Evolutionary conservation across 2,888 invertebrate genomes (phyloP), one percentile per base, ranked within the genome.

Genomic region (Crocallis elinguaria): DNA sequence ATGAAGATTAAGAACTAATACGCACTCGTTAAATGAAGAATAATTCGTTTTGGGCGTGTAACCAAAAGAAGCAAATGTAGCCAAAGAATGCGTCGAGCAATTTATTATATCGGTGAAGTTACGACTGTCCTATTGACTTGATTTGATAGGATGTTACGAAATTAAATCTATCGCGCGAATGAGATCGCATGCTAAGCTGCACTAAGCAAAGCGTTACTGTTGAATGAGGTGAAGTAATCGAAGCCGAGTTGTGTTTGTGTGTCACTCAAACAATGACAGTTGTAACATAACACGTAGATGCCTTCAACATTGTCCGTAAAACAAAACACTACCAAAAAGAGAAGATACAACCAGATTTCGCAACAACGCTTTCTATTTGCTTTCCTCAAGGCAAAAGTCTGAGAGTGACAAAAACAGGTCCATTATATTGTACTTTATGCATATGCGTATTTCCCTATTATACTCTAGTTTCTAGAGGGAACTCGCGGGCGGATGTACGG

Each of bases 391-490:
- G 42, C 36, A 45, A 60, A 61, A 39, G 32, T 45, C 42, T 43
- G 30, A 32, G 33, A 37, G 50, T 57, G 54, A 49, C 60, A 56
- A 57, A 60, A 62, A 62, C 64, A 64, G 53, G n/a, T 45, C 64
- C 56, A 62, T 64, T 62, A 54, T 19, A 6, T 39, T 30, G 51
- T 60, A 51, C 36, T 56, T 65, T 57, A 62, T 64, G 62, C 62
- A 62, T 60, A 75, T 77, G 77, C 71, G 79, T 72, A 77, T 73
- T 71, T 73, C 67, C 65, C 70, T 73, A 71, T 77, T 75, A 73
- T 74, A 74, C 71, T 67, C 62, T 64, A 74, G 67, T 70, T 71
- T 71, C 70, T 68, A 16, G 73, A 72, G 73, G 71, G 73, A 71
- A 66, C 69, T 69, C 69, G 56, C 64, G 51, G 59, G 57, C 67